Evolutionary conservation across 2,888 invertebrate species (phyloP).

Genomic region (Listrodromus nycthemerus): DNA sequence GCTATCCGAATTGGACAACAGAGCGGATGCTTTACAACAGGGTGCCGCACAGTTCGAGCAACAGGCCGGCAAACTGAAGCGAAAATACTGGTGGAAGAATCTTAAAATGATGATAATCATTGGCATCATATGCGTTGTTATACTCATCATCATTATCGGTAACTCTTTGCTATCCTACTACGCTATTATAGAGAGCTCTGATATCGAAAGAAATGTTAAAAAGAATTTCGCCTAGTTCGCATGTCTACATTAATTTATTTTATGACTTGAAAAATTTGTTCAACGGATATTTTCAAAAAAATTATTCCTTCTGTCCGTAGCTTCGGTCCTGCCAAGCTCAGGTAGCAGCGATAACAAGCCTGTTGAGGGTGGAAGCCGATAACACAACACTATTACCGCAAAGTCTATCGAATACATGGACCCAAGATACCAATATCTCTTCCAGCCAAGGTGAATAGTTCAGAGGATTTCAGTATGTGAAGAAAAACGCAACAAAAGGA

Average conservation of each 20-base stretch:
- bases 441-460: not conserved
- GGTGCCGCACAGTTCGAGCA: constrained; percentile 99
- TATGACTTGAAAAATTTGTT: not conserved
- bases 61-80: constrained; percentile 97
- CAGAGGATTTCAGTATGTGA: not conserved
- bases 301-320: constrained; percentile 65
- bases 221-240: not conserved
- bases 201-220: not conserved
- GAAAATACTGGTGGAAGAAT: constrained; percentile 99
- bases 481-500: constrained; percentile 18
- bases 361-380: constrained; percentile 44
- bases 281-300: not conserved
- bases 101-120: constrained; percentile 98
- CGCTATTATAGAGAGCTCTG: not conserved
- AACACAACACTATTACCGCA: constrained; percentile 35
- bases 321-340: constrained; percentile 72
- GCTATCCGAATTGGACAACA: constrained; percentile 96
- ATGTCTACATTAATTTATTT: not conserved
- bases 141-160: constrained; percentile 95
- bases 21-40: constrained; percentile 97
- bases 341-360: constrained; percentile 44
- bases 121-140: constrained; percentile 93
- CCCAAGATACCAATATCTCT: constrained; percentile 1
- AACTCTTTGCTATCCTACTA: constrained; percentile 84
- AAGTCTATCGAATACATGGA: constrained; percentile 23